Conservation (phyloP, 2,113 vertebrate genomes). For the Clarias magur region DNA sequence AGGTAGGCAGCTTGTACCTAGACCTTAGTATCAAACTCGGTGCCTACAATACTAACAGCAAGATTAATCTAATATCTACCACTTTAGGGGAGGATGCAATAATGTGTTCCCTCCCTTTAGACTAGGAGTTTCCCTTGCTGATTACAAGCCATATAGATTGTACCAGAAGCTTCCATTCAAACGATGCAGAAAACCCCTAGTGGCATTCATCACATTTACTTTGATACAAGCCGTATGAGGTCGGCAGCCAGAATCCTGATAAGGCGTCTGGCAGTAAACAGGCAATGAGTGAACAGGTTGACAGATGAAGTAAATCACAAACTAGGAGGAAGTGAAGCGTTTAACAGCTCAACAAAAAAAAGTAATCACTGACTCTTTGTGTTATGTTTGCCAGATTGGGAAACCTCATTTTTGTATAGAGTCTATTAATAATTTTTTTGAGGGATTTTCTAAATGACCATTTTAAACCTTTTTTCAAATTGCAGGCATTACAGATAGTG, state of each 20-base stretch:
- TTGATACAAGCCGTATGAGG: slow-evolving; percentile 67
- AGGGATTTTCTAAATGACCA: slow-evolving; percentile 36
- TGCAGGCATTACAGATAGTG: background rate
- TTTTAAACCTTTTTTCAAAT: background rate
- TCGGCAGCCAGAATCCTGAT: slow-evolving; percentile 53
- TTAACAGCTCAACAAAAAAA: slow-evolving; percentile 66
- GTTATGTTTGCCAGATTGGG: slow-evolving; percentile 66
- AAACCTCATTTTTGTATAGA: slow-evolving; percentile 62
- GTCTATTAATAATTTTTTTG: slow-evolving; percentile 51
- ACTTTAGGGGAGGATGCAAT: slow-evolving; percentile 61
- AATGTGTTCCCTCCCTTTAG: slow-evolving; percentile 54
- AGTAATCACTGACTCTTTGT: slow-evolving; percentile 59
- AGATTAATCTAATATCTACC: background rate
- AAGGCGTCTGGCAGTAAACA: slow-evolving; percentile 56
- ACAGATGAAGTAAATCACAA: slow-evolving; percentile 69
- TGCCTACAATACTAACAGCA: background rate
- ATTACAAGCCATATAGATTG: slow-evolving; percentile 56
- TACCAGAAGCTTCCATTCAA: slow-evolving; percentile 65
- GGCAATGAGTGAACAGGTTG: slow-evolving; percentile 56
- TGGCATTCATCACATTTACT: slow-evolving; percentile 61
- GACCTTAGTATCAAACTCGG: slow-evolving; percentile 15
- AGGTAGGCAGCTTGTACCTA: background rate
- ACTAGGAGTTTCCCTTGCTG: slow-evolving; percentile 50
- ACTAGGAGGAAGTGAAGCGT: slow-evolving; percentile 63
- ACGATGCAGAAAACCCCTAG: slow-evolving; percentile 55